phyloP scores from a whole-genome alignment of 2,888 invertebrate genomes.

The Idaea biselata region DNA sequence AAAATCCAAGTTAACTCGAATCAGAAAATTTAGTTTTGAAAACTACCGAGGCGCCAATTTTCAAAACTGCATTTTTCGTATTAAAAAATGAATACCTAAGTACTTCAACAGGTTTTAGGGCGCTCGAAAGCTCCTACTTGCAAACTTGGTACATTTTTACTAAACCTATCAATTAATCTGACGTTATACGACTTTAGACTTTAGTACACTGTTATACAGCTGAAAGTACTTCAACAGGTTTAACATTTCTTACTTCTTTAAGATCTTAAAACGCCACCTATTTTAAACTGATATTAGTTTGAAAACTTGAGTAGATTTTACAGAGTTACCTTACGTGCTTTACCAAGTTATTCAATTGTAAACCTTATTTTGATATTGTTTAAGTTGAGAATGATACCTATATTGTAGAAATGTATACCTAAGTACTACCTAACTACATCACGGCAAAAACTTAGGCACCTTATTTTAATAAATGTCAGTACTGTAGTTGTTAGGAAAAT shows the following conservation, averaged over 20 bases:
- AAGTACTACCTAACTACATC: constrained; percentile 47
- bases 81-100: constrained; percentile 38
- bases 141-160: constrained; percentile 56
- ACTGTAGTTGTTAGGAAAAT: constrained; percentile 12
- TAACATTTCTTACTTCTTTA: constrained; percentile 40
- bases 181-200: constrained; percentile 29
- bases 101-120: constrained; percentile 55
- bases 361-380: constrained; percentile 24
- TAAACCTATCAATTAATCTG: constrained; percentile 40
- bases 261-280: constrained; percentile 57
- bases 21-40: no score
- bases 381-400: constrained; percentile 33
- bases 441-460: constrained; percentile 25
- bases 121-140: constrained; percentile 52
- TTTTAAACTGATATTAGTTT: constrained; percentile 74
- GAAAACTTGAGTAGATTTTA: constrained; percentile 69
- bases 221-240: constrained; percentile 35
- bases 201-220: constrained; percentile 35
- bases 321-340: constrained; percentile 56
- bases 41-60: no score
- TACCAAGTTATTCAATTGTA: constrained; percentile 31
- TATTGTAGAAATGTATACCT: not conserved
- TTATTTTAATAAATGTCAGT: constrained; percentile 46
- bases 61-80: constrained; percentile 29
- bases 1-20: no score